Base-by-base conservation (phyloP, 2,797 vertebrate genomes). In the Acomys russatus region DNA sequence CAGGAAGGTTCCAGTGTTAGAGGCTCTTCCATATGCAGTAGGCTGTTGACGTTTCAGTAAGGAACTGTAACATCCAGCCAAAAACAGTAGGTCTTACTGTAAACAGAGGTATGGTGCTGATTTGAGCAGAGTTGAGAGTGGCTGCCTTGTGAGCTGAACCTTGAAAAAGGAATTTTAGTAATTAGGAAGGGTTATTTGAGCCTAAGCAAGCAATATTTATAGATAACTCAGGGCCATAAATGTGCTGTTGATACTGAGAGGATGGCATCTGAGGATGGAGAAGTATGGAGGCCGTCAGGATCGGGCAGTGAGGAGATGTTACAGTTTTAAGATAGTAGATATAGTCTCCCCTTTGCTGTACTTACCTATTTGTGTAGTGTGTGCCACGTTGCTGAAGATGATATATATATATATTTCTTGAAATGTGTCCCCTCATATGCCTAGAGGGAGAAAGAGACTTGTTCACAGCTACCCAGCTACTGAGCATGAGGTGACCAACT, bases 181-280 rank as follows among this genome's bases (percentile, higher is more conserved):
- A 54, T 83, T 38, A 83, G 49, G 80, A 90, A 92, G 77, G 49
- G 83, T 63, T 35, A 44, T 91, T 88, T 78, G 30, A 91, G n/a
- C 30, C 63, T 12, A 22, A n/a, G 28, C 12, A 49, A 61, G 11
- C 49, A 78, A 49, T 89, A 1, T 90, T 59, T 77, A 66, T 0
- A 76, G 49, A 92, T 90, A 84, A 25, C 22, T 17, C 35, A 74
- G 61, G 68, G 83, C 90, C 44, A 85, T n/a, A 90, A 80, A 44
- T 63, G 9, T 54, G 25, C 59, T 51, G 71, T 23, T 80, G 44
- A 28, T 30, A 1, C 59, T 92, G 25, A 68, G 85, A 92, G 82
- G 70, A 66, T 56, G 33, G n/a, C 38, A 64, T 59, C 66, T 88
- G 14, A 35, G 64, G 33, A 56, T 76, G 20, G 64, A 94, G 90